Conservation (phyloP, 2,888 invertebrate genomes). For the Cheilosia soror region DNA sequence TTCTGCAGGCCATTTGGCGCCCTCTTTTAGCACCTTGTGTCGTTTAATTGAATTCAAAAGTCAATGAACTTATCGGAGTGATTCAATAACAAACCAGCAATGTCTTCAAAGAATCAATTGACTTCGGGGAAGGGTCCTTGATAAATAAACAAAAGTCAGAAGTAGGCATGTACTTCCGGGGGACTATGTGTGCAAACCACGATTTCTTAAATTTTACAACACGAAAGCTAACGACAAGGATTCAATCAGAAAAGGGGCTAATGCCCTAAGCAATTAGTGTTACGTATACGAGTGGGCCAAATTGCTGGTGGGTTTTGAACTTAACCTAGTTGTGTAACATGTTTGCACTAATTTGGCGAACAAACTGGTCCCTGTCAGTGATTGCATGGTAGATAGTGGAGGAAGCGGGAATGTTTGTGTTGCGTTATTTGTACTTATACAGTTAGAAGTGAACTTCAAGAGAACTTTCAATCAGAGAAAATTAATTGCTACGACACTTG, state of each 20-base stretch:
- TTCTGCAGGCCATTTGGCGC: constrained; percentile 1
- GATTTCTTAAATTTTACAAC: constrained; percentile 7
- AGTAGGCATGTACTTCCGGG: constrained; percentile 30
- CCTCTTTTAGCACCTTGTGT: constrained; percentile 44
- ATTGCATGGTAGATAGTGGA: not conserved
- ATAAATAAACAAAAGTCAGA: constrained; percentile 38
- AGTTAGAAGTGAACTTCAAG: constrained; percentile 11
- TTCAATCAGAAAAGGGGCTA: constrained; percentile 21
- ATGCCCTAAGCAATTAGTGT: constrained; percentile 43
- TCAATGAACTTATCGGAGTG: constrained; percentile 45
- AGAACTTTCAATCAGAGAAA: constrained; percentile 12
- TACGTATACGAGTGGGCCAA: not conserved
- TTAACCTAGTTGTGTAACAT: constrained; percentile 42
- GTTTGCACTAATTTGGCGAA: constrained; percentile 33
- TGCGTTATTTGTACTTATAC: not conserved
- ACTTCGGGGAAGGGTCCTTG: constrained; percentile 30
- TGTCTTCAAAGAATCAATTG: constrained; percentile 41
- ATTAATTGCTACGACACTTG: constrained; percentile 27
- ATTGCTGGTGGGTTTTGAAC: constrained; percentile 26
- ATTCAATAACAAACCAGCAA: constrained; percentile 22
- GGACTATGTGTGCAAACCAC: not conserved
- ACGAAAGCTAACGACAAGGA: not conserved
- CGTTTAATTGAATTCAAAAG: constrained; percentile 47
- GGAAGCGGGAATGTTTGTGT: not conserved
- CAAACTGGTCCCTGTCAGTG: constrained; percentile 20